Conservation (phyloP, 2,113 vertebrate genomes). For the Zootoca vivipara region DNA sequence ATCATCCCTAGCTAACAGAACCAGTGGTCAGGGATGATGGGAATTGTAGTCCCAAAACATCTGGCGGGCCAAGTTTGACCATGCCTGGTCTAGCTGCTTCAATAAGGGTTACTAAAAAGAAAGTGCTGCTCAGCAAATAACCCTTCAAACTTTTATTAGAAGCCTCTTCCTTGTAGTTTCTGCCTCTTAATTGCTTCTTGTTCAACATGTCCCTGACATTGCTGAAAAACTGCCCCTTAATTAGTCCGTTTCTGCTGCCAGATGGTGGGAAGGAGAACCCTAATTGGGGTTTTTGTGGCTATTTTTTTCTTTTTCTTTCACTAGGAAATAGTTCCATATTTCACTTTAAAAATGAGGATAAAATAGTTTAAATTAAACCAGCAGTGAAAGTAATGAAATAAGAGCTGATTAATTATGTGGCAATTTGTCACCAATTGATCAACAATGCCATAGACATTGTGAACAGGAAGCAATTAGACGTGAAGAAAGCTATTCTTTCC, state of each 20-base stretch:
- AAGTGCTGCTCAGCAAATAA: too few species aligned
- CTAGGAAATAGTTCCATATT: not conserved
- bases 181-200: not conserved
- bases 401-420: not conserved
- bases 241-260: not conserved
- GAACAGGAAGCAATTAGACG: not conserved
- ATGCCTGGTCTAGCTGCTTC: not conserved
- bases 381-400: not conserved
- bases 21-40: too few species aligned
- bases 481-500: not conserved
- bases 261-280: not conserved
- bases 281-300: not conserved
- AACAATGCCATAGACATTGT: not conserved
- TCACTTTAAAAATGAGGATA: not conserved
- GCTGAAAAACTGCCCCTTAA: not conserved
- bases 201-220: not conserved
- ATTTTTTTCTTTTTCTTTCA: not conserved
- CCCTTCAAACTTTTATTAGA: not conserved
- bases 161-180: not conserved
- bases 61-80: too few species aligned
- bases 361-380: not conserved
- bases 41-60: too few species aligned
- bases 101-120: not conserved
- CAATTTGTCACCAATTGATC: not conserved
- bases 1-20: too few species aligned